Percentiles rank a stretch among this genome's conserved stretches.
Evolutionary conservation across 1,140 invertebrate genomes (phyloP).

Genomic region (Drosophila rufa): DNA sequence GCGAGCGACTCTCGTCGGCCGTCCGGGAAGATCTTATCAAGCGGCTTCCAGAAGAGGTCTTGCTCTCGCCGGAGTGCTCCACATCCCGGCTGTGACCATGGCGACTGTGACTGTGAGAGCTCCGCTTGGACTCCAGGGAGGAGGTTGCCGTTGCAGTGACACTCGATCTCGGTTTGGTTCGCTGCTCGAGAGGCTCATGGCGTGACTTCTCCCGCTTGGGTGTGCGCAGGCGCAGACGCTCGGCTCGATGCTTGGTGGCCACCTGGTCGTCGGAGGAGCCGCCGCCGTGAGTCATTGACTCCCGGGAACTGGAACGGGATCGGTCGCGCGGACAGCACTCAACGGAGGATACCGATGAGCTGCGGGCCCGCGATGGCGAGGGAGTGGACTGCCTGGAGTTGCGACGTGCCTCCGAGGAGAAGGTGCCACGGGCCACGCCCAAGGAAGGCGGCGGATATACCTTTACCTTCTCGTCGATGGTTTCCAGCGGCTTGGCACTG

Average conservation of each 20-base stretch:
- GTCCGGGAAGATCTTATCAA: constrained; percentile 65
- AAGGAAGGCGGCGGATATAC: constrained; percentile 40
- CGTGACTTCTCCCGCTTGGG: constrained; percentile 66
- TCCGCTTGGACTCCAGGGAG: constrained; percentile 42
- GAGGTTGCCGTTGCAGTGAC: constrained; percentile 15
- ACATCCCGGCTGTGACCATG: constrained; percentile 40
- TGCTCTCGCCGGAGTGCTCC: constrained; percentile 42
- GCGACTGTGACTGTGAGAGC: constrained; percentile 53
- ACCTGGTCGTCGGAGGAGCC: constrained; percentile 73
- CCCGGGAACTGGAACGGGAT: constrained; percentile 78
- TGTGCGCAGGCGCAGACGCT: constrained; percentile 65
- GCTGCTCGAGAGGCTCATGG: constrained; percentile 46
- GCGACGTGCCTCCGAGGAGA: constrained; percentile 75
- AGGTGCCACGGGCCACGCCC: constrained; percentile 69
- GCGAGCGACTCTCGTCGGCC: constrained; percentile 52
- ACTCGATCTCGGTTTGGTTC: constrained; percentile 30
- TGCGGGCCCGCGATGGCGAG: constrained; percentile 71
- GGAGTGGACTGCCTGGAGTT: constrained; percentile 70
- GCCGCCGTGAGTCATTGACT: constrained; percentile 72
- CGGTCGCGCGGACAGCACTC: constrained; percentile 80
- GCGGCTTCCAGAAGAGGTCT: constrained; percentile 53
- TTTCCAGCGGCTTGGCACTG: constrained; percentile 75
- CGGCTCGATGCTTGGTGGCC: constrained; percentile 57
- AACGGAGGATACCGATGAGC: constrained; percentile 79
- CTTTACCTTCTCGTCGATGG: constrained; percentile 79